Evolutionary conservation across 2,888 invertebrate genomes (phyloP).

Genomic region (Eutolmus rufibarbis): DNA sequence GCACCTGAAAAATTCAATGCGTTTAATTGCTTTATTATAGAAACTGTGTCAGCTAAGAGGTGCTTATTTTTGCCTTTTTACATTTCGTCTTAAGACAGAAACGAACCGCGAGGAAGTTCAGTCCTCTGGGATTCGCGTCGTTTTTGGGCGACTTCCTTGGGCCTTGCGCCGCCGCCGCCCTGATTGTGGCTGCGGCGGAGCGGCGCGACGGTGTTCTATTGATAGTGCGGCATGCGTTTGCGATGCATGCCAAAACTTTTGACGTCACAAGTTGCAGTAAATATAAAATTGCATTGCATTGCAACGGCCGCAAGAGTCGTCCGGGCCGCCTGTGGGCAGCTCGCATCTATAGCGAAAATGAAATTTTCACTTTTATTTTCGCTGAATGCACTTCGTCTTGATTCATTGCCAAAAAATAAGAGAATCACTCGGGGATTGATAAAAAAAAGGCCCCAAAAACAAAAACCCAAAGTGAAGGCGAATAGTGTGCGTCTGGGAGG

Average conservation of each 20-base stretch:
- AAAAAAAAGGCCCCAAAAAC: not conserved
- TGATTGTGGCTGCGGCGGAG: not conserved
- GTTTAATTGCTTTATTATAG: constrained; percentile 34
- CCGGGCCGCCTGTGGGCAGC: not conserved
- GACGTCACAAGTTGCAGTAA: not conserved
- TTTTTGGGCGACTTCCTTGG: not conserved
- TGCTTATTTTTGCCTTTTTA: not conserved
- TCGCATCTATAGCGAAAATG: constrained; percentile 14
- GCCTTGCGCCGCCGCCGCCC: not conserved
- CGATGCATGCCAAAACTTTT: constrained; percentile 16
- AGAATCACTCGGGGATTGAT: not conserved
- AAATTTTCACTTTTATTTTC: constrained; percentile 36
- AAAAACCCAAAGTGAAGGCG: constrained; percentile 8
- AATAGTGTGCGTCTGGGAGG: constrained; percentile 1
- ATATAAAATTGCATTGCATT: not conserved
- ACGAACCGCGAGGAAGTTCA: not conserved
- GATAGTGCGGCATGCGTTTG: not conserved
- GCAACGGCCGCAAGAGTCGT: not conserved
- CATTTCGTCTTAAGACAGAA: not conserved
- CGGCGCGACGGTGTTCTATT: not conserved
- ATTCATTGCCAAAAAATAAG: constrained; percentile 26
- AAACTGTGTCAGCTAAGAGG: constrained; percentile 25
- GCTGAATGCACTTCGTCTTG: constrained; percentile 21
- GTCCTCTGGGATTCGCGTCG: not conserved
- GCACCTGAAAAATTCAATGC: constrained; percentile 29